phyloP scores from a whole-genome alignment of 2,797 vertebrate species.

The Poecilia velifera region DNA sequence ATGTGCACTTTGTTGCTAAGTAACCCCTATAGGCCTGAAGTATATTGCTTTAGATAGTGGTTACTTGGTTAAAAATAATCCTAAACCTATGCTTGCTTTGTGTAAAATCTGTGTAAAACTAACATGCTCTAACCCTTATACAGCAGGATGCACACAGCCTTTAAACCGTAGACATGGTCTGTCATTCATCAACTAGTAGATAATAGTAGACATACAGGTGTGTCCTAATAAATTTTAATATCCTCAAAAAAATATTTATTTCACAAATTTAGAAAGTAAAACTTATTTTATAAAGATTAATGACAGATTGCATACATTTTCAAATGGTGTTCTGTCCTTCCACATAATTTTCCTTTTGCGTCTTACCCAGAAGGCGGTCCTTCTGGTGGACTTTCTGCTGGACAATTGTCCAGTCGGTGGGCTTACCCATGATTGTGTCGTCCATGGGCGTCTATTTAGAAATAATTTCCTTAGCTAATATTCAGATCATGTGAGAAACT shows the following conservation, averaged over 20 bases:
- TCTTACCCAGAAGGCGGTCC: background rate
- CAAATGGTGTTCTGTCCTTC: background rate
- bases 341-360: background rate
- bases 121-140: slow-evolving; percentile 67
- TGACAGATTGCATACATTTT: background rate
- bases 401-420: background rate
- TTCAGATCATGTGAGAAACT: background rate
- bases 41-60: slow-evolving; percentile 51
- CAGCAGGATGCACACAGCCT: slow-evolving; percentile 62
- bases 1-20: slow-evolving; percentile 81
- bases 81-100: slow-evolving; percentile 72
- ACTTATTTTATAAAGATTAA: background rate
- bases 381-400: background rate
- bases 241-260: background rate
- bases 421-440: background rate
- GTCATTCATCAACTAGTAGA: slow-evolving; percentile 43
- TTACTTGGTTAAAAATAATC: slow-evolving; percentile 54
- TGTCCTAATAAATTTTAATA: background rate
- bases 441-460: background rate
- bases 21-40: slow-evolving; percentile 54
- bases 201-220: slow-evolving; percentile 23
- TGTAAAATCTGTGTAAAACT: slow-evolving; percentile 71
- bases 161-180: slow-evolving; percentile 56
- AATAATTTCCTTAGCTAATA: background rate
- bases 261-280: background rate